Base-by-base conservation (phyloP, 1,140 invertebrate species). In the Paracyclopina nana region DNA sequence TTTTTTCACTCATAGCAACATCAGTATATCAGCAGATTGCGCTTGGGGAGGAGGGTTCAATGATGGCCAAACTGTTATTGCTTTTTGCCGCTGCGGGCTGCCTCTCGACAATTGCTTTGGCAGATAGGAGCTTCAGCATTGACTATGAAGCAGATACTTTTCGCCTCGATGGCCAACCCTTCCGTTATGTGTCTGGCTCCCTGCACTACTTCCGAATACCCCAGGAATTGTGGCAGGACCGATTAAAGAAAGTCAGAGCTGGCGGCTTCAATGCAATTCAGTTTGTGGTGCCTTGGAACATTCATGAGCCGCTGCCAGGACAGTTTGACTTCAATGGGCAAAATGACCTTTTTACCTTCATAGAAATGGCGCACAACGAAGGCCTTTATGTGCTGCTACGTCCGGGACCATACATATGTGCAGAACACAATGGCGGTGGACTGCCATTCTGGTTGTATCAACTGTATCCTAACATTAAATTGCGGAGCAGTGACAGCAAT, bases 331-430 rank as follows among this genome's bases (percentile, higher is more conserved):
- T 58, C 48, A 12, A 42, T 27, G 16, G 57, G 52, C 16, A 44
- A 46, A n/a, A 24, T 14, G 31, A 51, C 43, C 16, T 53, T 2
- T 40, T 14, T 16, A 25, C 3, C 4, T 51, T 46, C 20, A 27
- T 53, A 12, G 11, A 25, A 4, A 25, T 51, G 2, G 49, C 50
- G 3, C 18, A 48, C 14, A 28, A 29, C 18, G 18, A 82, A 61
- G 81, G 75, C 54, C 64, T 96, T 26, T 63, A 79, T 16, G 83
- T 92, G 0, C 75, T 96, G 18, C 63, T 96, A 0, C 68, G 90
- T 51, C 77, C 83, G 1, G 91, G 91, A 0, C 91, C 91, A 0
- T 96, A 87, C 57, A 92, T 94, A 54, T 91, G 87, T 67, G 84
- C 83, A 25, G 80, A 83, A 63, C 68, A 78, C 65, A 79, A 83